Conservation (phyloP, 2,113 vertebrate species). For the Gavialis gangeticus region DNA sequence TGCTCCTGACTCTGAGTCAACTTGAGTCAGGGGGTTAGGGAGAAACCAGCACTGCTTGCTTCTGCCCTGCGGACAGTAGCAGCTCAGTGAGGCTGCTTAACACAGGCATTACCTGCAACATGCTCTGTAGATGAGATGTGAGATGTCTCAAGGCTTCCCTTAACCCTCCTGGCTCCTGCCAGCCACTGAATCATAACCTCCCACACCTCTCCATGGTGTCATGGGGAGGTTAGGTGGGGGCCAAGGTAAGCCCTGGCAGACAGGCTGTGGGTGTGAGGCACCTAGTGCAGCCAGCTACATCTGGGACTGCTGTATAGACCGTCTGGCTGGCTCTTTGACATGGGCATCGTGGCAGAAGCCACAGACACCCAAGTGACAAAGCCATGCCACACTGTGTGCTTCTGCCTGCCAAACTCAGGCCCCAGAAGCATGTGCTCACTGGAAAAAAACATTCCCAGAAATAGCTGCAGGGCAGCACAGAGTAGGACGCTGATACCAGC, state of each 20-base stretch:
- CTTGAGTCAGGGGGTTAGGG: neutral
- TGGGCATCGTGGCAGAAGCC: too few species aligned
- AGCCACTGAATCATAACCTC: neutral
- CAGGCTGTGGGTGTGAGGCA: neutral
- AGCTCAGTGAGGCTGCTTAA: neutral
- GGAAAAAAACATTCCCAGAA: neutral
- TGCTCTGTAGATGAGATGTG: neutral
- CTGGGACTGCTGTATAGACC: neutral
- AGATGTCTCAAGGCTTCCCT: neutral
- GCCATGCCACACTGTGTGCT: neutral
- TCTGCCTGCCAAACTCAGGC: neutral
- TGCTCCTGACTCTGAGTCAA: fast-evolving
- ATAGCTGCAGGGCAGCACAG: neutral
- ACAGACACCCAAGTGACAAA: neutral
- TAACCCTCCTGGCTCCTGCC: neutral
- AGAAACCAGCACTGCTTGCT: neutral
- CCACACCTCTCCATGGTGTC: neutral
- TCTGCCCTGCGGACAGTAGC: neutral
- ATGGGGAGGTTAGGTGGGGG: neutral
- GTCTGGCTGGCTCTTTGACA: too few species aligned
- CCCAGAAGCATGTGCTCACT: neutral
- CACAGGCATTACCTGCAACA: neutral
- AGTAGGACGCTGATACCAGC: neutral
- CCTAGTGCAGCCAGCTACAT: neutral
- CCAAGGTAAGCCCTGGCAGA: neutral